Base-by-base conservation (phyloP, 2,888 invertebrate genomes). In the Lysandra bellargus region DNA sequence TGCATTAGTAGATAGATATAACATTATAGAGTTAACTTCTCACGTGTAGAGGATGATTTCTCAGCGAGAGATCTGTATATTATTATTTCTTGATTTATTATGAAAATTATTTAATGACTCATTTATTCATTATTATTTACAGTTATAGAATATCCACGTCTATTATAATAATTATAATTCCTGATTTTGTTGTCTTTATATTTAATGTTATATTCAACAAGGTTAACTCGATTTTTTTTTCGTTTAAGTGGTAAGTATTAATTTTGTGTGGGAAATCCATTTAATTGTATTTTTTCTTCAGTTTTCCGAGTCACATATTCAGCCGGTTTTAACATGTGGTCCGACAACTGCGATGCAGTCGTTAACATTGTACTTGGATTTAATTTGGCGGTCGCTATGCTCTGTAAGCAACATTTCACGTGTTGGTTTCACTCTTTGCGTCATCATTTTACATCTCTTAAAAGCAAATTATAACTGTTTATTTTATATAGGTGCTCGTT, bases 381-480 rank as follows among this genome's bases (percentile, higher is more conserved):
- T 88, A 89, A 90, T 92, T 92, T 91, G 92, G 91, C 88, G 90
- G 91, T 91, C 92, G 93, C 89, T 87, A 91, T 92, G 93, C 87
- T 91, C 86, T 81, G 85, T 90, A 91, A 82, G 86, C 90, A 91
- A 89, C 89, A 90, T 91, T 91, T 90, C 92, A 92, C 90, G 23
- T 23, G 0, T 90, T 85, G 87, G 92, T 89, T 92, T 90, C 90
- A 89, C 91, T 87, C 84, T 40, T 74, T 79, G 61, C 57, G 7
- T 74, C 23, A 37, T 69, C 33, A 37, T 69, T 69, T 86, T 87
- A 88, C 87, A 84, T 83, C 85, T 84, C 83, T 85, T 30, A 78
- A 64, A 30, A 64, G 44, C 64, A 23, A 78, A 49, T 75, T 76
- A 53, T 53, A 7, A 33, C 53, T 76, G 44, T 53, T 53, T 53